Percentiles rank a stretch among this genome's conserved stretches.
These are phyloP conservation scores for Gonioctena quinquepunctata DNA, from an alignment of 1,140 invertebrate species.

Conservation along the genomic window DNA sequence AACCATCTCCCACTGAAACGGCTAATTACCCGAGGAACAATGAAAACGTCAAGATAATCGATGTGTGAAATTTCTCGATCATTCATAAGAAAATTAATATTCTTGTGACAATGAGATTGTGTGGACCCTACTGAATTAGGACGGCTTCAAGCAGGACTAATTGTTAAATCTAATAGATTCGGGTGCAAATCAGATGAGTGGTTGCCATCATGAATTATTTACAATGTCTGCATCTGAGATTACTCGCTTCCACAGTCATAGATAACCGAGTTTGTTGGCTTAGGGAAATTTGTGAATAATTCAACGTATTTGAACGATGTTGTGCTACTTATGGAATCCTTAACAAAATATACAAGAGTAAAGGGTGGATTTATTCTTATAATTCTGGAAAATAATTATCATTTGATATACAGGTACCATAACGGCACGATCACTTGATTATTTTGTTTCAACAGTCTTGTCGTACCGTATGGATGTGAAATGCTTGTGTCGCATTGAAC, in stretches of 20 bases:
- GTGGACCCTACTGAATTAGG: constrained; percentile 31
- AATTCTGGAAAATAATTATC: too few relatives aligned
- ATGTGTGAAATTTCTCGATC: constrained; percentile 22
- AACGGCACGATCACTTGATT: too few relatives aligned
- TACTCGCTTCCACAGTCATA: not conserved
- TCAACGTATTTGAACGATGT: too few relatives aligned
- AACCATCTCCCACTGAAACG: too few relatives aligned
- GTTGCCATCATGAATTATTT: constrained; percentile 31
- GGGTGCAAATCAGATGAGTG: constrained; percentile 36
- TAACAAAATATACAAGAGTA: too few relatives aligned
- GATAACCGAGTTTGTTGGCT: not conserved
- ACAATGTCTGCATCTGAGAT: constrained; percentile 12
- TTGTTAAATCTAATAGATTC: constrained; percentile 40
- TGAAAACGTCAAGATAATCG: not conserved
- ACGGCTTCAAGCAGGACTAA: constrained; percentile 32
- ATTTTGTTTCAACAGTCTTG: too few relatives aligned
- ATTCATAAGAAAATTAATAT: constrained; percentile 29
- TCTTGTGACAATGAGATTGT: constrained; percentile 30
- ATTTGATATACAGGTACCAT: too few relatives aligned
- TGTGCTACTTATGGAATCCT: too few relatives aligned
- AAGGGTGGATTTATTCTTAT: too few relatives aligned
- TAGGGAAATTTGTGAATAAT: not conserved
- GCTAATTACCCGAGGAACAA: not conserved
- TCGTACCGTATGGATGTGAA: too few relatives aligned
- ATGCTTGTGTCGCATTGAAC: too few relatives aligned